Conservation (phyloP, 2,888 invertebrate species). For the Amaurobius ferox region DNA sequence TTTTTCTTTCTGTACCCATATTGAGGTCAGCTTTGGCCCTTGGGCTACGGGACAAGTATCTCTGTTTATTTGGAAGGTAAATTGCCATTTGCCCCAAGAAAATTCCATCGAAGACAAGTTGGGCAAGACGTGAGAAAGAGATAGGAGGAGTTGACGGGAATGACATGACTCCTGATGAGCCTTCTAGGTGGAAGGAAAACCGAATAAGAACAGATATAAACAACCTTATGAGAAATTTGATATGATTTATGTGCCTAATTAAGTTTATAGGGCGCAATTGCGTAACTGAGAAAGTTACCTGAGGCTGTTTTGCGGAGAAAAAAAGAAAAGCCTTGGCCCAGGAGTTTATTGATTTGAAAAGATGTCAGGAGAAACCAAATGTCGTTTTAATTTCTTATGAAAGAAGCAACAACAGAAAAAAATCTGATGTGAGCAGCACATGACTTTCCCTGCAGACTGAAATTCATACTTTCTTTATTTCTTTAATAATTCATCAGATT, state of each 20-base stretch:
- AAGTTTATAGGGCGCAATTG: neutral
- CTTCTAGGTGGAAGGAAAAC: neutral
- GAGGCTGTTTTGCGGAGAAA: no score
- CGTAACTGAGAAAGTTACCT: neutral
- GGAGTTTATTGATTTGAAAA: no score
- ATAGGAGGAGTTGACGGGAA: neutral
- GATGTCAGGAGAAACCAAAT: no score
- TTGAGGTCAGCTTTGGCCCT: neutral
- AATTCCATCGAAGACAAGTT: neutral
- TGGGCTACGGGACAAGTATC: neutral
- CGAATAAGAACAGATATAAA: neutral
- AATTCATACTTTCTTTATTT: no score
- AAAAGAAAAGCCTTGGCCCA: no score
- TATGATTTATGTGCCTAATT: neutral
- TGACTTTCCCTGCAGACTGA: no score
- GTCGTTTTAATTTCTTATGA: no score
- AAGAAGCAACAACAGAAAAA: no score
- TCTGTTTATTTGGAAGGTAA: neutral
- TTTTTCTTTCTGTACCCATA: neutral
- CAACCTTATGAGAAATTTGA: neutral
- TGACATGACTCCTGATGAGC: constrained; percentile 6
- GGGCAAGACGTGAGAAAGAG: neutral
- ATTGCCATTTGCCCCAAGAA: neutral
- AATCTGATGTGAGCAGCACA: no score
- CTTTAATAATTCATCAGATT: no score